Base-by-base conservation (phyloP, 2,888 invertebrate species). In the Oithona nana region DNA sequence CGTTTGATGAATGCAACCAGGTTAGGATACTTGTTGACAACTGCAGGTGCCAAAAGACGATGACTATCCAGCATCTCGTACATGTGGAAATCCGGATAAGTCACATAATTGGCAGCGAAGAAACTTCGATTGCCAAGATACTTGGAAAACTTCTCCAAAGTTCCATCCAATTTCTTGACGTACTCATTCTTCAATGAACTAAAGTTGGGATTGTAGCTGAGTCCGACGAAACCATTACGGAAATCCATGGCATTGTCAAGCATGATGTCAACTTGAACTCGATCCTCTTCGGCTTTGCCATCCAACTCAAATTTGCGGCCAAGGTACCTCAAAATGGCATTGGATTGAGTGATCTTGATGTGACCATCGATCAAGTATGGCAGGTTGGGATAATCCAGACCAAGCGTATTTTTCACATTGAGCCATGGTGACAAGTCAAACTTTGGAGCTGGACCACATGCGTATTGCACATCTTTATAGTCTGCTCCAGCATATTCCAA, bases 61-160 rank as follows among this genome's bases (percentile, higher is more conserved):
- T 71, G 72, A 62, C 74, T 71, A 64, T 74, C 73, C 51, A 75
- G 66, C 31, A 72, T 66, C 64, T 75, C 75, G 64, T 75, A 75
- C 65, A 74, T 68, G 3, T 69, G 67, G 66, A 75, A 75, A 65
- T 75, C 75, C 13, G 69, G 71, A 52, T 71, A 71, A 0, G 73
- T 71, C 29, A 72, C 61, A 74, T 74, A 67, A 16, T 71, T 70
- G 2, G 74, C 74, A 28, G 73, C 73, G 68, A 75, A 72, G 69
- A 69, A 76, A 4, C 68, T 64, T 1, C 69, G 68, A 20, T 70
- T 68, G 3, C 73, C 75, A 11, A 76, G 67, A 66, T 71, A 75
- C 11, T 69, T 68, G 8, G 73, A 71, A 66, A 74, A 71, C n/a
- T 63, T 48, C 49, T 70, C 68, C 52, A 76, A 66, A 39, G 67